Evolutionary conservation across 2,888 invertebrate species (phyloP).

Genomic region (Ectropis crepuscularia): DNA sequence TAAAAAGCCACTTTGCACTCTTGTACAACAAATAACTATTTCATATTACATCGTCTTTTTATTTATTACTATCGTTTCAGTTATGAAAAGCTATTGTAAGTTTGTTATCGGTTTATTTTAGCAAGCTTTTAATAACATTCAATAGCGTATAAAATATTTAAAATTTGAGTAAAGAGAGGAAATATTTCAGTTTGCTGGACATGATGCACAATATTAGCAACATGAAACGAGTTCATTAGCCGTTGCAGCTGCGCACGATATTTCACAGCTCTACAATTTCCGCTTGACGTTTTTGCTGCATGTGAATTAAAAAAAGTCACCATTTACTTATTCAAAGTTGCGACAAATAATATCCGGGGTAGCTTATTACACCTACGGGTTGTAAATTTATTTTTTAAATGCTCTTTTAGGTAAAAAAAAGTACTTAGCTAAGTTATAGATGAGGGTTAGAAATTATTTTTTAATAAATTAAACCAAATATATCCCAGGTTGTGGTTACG

Average conservation of each 20-base stretch:
- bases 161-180: conserved; percentile 38
- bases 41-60: too few relatives aligned
- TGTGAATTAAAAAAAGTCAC: conserved; percentile 58
- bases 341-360: conserved; percentile 12
- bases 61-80: too few relatives aligned
- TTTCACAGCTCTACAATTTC: conserved; percentile 72
- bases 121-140: conserved; percentile 9
- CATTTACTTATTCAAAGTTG: conserved; percentile 37
- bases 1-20: too few relatives aligned
- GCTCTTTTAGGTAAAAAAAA: background rate
- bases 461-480: conserved; percentile 41
- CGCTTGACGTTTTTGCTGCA: conserved; percentile 68
- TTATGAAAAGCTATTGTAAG: too few relatives aligned
- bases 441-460: conserved; percentile 11
- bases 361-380: background rate
- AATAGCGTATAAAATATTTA: conserved; percentile 26
- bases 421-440: background rate
- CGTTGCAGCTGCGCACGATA: conserved; percentile 70
- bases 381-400: background rate
- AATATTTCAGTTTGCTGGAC: conserved; percentile 59
- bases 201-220: conserved; percentile 72
- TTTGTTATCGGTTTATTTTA: background rate
- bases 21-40: too few relatives aligned
- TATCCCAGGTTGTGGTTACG: conserved; percentile 46
- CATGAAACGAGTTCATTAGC: conserved; percentile 78